A percentile compares a stretch with the other conserved stretches of the same genome.
Evolutionary conservation across 2,888 invertebrate species (phyloP).

Genomic region (Timema cristinae): DNA sequence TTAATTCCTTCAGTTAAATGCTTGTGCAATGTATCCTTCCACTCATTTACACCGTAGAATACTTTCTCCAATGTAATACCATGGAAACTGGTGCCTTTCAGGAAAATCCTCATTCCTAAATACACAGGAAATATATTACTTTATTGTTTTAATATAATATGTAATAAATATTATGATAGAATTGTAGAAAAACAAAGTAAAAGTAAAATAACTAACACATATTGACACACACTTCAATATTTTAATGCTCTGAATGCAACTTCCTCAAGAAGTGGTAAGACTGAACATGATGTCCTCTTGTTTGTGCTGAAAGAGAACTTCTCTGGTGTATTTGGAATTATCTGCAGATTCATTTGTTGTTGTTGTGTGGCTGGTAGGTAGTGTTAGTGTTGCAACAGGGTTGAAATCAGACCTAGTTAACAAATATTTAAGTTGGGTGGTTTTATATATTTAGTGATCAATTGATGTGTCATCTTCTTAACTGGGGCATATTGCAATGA

Average conservation of each 20-base stretch:
- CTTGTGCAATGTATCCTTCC: slow-evolving; percentile 52
- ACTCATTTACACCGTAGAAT: slow-evolving; percentile 50
- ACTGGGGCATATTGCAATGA: no score
- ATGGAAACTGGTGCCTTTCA: slow-evolving; percentile 70
- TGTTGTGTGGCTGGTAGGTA: no score
- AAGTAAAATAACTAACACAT: slow-evolving; percentile 8
- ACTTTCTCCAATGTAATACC: slow-evolving; percentile 73
- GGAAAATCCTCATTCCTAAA: slow-evolving; percentile 58
- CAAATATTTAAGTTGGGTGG: no score
- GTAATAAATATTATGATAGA: neutral
- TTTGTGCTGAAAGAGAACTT: neutral
- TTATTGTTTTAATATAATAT: no score
- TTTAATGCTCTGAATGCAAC: no score
- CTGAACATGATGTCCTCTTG: neutral
- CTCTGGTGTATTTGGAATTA: neutral
- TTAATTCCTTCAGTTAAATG: slow-evolving; percentile 61
- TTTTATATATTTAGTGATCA: no score
- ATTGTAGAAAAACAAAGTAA: neutral
- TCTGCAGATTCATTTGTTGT: neutral
- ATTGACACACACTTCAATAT: no score
- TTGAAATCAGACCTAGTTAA: no score
- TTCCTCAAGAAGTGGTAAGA: no score
- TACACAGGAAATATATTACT: slow-evolving; percentile 28
- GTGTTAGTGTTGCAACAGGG: no score
- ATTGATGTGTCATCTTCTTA: no score